Evolutionary conservation across 2,113 vertebrate species (phyloP), one percentile per base, ranked within the genome.

Genomic region (Phalacrocorax aristotelis): DNA sequence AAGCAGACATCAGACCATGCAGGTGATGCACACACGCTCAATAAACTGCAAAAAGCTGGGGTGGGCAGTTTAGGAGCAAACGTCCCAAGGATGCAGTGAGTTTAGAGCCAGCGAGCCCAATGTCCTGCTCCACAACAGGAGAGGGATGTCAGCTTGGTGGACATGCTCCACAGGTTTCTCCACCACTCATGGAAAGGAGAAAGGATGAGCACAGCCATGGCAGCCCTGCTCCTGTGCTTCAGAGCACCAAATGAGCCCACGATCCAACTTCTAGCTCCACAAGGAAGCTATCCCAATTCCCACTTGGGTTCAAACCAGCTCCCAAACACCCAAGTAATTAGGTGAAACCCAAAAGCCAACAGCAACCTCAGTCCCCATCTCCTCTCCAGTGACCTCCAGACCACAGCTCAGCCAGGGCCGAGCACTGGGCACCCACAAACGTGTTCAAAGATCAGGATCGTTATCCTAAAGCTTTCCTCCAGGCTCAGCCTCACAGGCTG

Each of bases 401-500:
- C 11, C 60, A 71, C 77, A 78, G 65, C 26, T 93, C 40, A 77
- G 79, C 72, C n/a, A 89, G 46, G 16, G 22, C 71, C 80, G 26
- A 76, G 92, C n/a, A 19, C 62, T 8, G 30, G 36, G 38, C 55
- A 64, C 17, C 17, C 64, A 62, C 0, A 0, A 68, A 44, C 10
- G 20, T 0, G 0, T n/a, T 80, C 34, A 21, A 54, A 86, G 65
- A 54, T 18, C 36, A 81, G 60, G 29, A 57, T 26, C 0, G 0
- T 57, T 58, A 48, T 61, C 76, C 46, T 61, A 42, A 82, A 92
- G 4, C 15, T 79, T 75, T 21, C 51, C 68, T 60, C 77, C 78
- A 61, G 66, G 36, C 81, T n/a, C 60, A 55, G 69, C 38, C 78
- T 46, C 5, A 2, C 70, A 61, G 15, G 13, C 69, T 54, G 60